Evolutionary conservation across 2,797 vertebrate species (phyloP).

Genomic region (Sebastes itinus): DNA sequence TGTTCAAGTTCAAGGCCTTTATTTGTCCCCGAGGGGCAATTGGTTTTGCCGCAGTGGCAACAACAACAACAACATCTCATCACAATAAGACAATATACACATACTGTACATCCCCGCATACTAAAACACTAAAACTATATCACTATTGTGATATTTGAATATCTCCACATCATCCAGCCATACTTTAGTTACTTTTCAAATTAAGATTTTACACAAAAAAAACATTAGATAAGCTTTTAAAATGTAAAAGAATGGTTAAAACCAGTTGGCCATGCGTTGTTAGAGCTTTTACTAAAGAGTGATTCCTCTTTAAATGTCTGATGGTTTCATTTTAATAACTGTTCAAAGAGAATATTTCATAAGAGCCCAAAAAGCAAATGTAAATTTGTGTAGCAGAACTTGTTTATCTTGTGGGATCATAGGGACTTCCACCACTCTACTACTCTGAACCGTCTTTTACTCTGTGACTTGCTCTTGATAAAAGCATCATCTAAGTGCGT

Average conservation of each 20-base stretch:
- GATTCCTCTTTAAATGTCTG: not conserved
- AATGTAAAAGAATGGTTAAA: rapidly evolving
- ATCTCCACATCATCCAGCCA: rapidly evolving
- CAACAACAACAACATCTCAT: too few relatives aligned
- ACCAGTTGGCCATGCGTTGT: not conserved
- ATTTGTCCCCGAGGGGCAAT: too few relatives aligned
- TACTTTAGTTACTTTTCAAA: too few relatives aligned
- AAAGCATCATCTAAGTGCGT: not conserved
- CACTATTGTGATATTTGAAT: too few relatives aligned
- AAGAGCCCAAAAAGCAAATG: not conserved
- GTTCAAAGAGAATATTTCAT: not conserved
- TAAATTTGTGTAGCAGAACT: not conserved
- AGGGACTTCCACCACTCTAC: not conserved
- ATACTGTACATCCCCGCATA: too few relatives aligned
- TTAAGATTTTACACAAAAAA: too few relatives aligned
- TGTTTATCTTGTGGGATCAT: not conserved
- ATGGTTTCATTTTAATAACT: not conserved
- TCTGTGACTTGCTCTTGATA: not conserved
- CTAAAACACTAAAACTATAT: too few relatives aligned
- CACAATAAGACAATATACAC: too few relatives aligned
- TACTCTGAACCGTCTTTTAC: not conserved
- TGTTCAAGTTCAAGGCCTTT: too few relatives aligned
- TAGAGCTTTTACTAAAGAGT: not conserved
- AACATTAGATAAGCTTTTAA: not conserved
- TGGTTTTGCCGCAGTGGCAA: too few relatives aligned